Evolutionary conservation across 64 coral and sea anemone species (phyloP).

Genomic region (Pocillopora damicornis): DNA sequence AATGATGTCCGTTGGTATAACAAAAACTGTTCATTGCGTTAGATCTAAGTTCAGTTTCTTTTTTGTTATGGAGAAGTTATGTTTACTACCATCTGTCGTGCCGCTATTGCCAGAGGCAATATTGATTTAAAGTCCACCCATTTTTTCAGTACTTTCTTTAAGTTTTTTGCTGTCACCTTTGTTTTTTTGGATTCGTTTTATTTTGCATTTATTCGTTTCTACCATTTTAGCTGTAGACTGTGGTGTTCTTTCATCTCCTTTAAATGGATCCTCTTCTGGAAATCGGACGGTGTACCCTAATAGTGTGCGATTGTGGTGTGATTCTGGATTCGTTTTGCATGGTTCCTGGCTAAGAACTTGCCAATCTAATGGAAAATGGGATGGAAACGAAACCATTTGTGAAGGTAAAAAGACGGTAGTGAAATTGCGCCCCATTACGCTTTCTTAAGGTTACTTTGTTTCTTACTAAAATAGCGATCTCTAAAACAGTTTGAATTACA

Average conservation of each 20-base stretch:
- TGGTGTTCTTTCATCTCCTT: neutral
- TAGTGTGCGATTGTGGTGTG: constrained; percentile 11
- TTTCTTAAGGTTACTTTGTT: no score
- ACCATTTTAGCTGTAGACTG: constrained; percentile 29
- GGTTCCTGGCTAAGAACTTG: constrained; percentile 32
- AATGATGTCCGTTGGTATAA: no score
- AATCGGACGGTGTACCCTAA: constrained; percentile 9
- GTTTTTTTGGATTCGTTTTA: neutral
- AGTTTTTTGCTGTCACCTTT: neutral
- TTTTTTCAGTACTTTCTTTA: neutral
- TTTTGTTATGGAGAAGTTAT: no score
- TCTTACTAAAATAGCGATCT: no score
- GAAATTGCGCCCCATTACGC: no score
- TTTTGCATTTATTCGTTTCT: neutral
- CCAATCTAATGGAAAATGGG: constrained; percentile 48
- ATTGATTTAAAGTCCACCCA: no score
- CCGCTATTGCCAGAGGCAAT: no score
- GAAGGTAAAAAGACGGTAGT: neutral
- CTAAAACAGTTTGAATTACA: no score
- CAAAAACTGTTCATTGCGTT: no score
- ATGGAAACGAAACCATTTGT: constrained; percentile 36
- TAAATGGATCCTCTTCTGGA: neutral
- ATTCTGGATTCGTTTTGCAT: constrained; percentile 37
- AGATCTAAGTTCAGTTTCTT: no score
- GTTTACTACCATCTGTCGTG: no score